Evolutionary conservation across 2,888 invertebrate genomes (phyloP).

Genomic region (Flexamia atlantica): DNA sequence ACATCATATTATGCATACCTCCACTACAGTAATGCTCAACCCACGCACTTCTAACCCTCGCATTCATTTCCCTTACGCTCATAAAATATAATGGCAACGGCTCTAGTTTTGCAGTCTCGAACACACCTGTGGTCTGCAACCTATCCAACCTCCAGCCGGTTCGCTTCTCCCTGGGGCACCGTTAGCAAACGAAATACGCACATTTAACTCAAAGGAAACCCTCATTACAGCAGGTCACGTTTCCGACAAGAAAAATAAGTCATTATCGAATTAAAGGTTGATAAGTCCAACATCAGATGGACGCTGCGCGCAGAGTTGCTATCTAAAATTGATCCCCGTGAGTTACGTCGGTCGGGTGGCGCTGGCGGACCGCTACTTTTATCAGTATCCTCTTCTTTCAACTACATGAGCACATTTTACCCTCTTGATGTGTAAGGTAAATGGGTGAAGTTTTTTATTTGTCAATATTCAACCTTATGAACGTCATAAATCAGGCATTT

Average conservation of each 20-base stretch:
- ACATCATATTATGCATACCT: too few relatives aligned
- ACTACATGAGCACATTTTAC: neutral
- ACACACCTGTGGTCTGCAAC: neutral
- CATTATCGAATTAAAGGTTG: slow-evolving; percentile 50
- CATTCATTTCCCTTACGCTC: too few relatives aligned
- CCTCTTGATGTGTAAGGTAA: too few relatives aligned
- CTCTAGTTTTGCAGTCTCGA: neutral
- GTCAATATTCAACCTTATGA: too few relatives aligned
- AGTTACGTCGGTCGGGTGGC: slow-evolving; percentile 15
- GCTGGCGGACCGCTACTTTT: neutral
- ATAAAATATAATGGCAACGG: neutral
- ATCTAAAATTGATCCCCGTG: slow-evolving; percentile 47
- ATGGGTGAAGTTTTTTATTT: too few relatives aligned
- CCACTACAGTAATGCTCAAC: too few relatives aligned
- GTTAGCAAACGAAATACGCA: neutral
- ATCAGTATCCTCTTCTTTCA: neutral
- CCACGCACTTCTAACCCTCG: too few relatives aligned
- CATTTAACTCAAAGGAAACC: slow-evolving; percentile 17
- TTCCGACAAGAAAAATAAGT: slow-evolving; percentile 51
- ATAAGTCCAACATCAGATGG: slow-evolving; percentile 48
- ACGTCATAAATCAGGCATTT: too few relatives aligned
- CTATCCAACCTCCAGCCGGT: neutral
- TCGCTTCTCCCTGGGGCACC: neutral
- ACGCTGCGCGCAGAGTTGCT: slow-evolving; percentile 12
- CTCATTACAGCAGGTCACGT: slow-evolving; percentile 39